Evolutionary conservation across 2,888 invertebrate species (phyloP), one percentile per base, ranked within the genome.

Genomic region (Allophyes oxyacanthae): DNA sequence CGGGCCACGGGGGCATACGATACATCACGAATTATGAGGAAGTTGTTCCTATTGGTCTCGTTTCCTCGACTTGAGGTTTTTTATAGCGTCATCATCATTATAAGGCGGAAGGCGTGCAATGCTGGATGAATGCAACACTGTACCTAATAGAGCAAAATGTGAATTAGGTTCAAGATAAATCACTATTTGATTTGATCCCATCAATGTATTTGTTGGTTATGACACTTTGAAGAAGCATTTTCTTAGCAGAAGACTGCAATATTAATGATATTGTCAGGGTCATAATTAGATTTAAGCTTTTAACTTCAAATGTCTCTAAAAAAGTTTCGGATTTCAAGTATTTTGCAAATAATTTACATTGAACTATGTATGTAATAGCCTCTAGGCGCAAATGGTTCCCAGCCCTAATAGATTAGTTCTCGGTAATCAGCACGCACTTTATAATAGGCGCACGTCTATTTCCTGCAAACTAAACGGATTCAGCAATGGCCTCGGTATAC

Each of bases 1-100:
- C 74, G 75, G 83, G 81, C 80, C 82, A 85, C 75, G 79, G 72
- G 82, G 85, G 77, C 84, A 84, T 64, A 64, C 64, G 68, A 59
- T 54, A 73, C 72, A 74, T 74, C 75, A 78, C 77, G 62, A 74
- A 70, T 69, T 70, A 75, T 71, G 68, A 75, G 73, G 76, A 79
- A 75, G 64, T 56, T 45, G 64, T 76, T 75, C 70, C 69, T 71
- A 69, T 77, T 62, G 64, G 59, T 70, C 62, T 67, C 41, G 28
- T 59, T 76, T 67, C 64, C 50, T 44, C 38, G 1, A 30, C 38
- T 52, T 10, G n/a, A 42, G 7, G 20, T 57, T 54, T 56, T 52
- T 69, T 51, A 15, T 52, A 43, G 25, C 7, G 43, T 51, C 64
- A 63, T 64, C 66, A 64, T 64, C 44, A 61, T 64, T 54, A 66